Percentiles rank a stretch among this genome's conserved stretches.
These are phyloP conservation scores for Ganaspis sp. DNA, from an alignment of 1,140 invertebrate species.

Conservation along the genomic window DNA sequence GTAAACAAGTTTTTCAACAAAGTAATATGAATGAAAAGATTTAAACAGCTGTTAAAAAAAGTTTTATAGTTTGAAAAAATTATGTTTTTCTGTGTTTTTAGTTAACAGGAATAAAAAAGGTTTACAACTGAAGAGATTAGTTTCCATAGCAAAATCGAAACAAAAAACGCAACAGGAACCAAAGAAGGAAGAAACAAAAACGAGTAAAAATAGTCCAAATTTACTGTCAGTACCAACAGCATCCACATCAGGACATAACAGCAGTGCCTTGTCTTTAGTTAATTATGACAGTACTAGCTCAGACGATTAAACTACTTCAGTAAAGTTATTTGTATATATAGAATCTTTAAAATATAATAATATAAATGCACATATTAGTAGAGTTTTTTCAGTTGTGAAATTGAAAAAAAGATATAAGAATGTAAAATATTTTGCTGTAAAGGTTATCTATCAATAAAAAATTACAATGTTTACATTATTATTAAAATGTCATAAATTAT, in stretches of 20 bases:
- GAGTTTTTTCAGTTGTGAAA: no score
- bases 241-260: conserved; percentile 42
- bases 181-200: neutral
- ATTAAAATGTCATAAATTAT: no score
- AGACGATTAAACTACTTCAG: conserved; percentile 63
- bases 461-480: no score
- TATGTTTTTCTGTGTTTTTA: conserved; percentile 52
- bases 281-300: conserved; percentile 71
- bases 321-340: conserved; percentile 48
- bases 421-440: no score
- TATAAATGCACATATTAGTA: neutral
- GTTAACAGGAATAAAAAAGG: conserved; percentile 45
- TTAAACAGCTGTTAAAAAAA: conserved; percentile 29
- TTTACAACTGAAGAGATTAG: conserved; percentile 60
- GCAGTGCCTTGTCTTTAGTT: conserved; percentile 60
- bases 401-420: no score
- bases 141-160: conserved; percentile 63
- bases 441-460: no score
- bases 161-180: conserved; percentile 50
- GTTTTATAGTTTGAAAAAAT: conserved; percentile 29
- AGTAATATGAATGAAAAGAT: no score
- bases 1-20: no score
- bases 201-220: conserved; percentile 43
- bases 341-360: conserved; percentile 38
- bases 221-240: conserved; percentile 39